Percentiles rank a stretch among this genome's conserved stretches.
Conservation (phyloP, 2,888 invertebrate genomes). For the Blastobasis lacticolella region DNA sequence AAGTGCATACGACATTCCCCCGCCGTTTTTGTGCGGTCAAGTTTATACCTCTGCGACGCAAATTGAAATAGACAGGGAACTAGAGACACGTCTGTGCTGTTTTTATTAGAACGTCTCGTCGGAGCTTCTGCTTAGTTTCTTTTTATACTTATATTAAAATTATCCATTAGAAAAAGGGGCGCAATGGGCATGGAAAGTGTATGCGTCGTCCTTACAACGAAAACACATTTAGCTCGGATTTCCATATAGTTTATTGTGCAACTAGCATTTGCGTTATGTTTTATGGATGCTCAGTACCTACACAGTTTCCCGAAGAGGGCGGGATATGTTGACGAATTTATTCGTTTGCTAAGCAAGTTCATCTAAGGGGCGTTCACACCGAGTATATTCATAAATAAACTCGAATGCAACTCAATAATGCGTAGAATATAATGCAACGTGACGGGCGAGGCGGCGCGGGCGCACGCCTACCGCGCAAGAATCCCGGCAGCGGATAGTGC, state of each 20-base stretch:
- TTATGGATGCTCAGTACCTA: too few species aligned
- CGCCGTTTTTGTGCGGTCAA: conserved; percentile 49
- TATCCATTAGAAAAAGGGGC: too few species aligned
- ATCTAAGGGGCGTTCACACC: conserved; percentile 12
- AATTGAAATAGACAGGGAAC: too few species aligned
- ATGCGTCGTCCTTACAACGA: too few species aligned
- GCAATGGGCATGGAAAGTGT: too few species aligned
- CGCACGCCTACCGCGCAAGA: conserved; percentile 18
- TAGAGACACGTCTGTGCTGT: too few species aligned
- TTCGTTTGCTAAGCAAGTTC: conserved; percentile 9
- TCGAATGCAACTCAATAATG: conserved; percentile 32
- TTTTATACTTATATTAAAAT: too few species aligned
- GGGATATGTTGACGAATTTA: neutral
- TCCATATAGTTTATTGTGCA: too few species aligned
- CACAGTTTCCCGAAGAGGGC: neutral
- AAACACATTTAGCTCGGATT: too few species aligned
- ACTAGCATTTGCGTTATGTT: too few species aligned
- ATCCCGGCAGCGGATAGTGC: neutral
- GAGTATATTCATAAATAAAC: conserved; percentile 25
- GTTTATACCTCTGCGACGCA: conserved; percentile 30
- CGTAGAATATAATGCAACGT: conserved; percentile 34
- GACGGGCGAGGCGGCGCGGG: conserved; percentile 32
- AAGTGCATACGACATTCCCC: conserved; percentile 67
- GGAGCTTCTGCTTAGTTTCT: too few species aligned
- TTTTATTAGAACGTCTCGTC: too few species aligned